These are phyloP conservation scores for Pterocles burchelli DNA, from an alignment of 2,113 vertebrate genomes.

Conservation along the genomic window DNA sequence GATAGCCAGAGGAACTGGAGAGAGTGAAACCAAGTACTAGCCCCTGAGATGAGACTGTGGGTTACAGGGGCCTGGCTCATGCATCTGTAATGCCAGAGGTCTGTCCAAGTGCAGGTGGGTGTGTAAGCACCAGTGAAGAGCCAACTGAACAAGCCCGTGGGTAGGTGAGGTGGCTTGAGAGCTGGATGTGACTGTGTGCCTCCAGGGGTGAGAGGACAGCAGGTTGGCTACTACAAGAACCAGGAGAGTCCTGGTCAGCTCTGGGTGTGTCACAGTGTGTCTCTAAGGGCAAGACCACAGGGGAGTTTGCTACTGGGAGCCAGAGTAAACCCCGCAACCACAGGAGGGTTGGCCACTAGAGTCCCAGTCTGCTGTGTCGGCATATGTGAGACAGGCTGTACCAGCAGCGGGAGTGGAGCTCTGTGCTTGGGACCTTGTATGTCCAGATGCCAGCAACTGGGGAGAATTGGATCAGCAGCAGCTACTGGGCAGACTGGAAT, in stretches of 20 bases:
- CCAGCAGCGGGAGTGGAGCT: not conserved
- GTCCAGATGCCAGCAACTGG: not conserved
- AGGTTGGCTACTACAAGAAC: not conserved
- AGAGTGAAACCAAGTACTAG: not conserved
- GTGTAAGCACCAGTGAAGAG: not conserved
- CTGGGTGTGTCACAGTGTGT: not conserved
- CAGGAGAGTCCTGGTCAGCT: not conserved
- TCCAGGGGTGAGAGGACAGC: not conserved
- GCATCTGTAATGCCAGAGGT: not conserved
- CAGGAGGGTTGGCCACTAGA: not conserved
- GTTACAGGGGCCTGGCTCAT: too few relatives aligned
- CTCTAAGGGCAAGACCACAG: not conserved
- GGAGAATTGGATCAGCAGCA: not conserved
- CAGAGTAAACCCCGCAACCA: rapidly evolving
- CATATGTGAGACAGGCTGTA: not conserved
- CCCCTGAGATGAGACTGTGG: too few relatives aligned
- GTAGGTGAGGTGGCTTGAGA: not conserved
- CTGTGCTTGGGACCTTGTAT: not conserved
- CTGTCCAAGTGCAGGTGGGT: not conserved
- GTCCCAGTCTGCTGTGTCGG: not conserved
- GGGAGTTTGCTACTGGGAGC: not conserved
- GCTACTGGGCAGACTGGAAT: not conserved
- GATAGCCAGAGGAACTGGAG: rapidly evolving
- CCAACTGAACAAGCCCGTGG: not conserved
- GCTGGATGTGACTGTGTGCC: not conserved